Evolutionary conservation across 2,797 vertebrate genomes (phyloP).

Genomic region (Enteromius trimaculatus): DNA sequence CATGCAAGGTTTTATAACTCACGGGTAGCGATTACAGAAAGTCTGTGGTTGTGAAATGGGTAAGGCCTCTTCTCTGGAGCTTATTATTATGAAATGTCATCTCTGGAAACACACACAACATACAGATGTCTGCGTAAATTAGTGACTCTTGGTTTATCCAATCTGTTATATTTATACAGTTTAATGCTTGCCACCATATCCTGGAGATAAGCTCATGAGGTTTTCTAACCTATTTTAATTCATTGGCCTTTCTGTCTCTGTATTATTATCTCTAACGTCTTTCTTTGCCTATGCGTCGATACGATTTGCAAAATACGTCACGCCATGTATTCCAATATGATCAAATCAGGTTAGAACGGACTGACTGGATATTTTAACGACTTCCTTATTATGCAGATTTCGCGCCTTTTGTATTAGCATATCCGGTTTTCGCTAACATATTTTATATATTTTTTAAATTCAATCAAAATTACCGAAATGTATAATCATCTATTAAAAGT

Average conservation of each 20-base stretch:
- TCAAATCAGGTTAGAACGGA: not conserved
- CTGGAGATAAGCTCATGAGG: not conserved
- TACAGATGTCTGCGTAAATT: too few relatives aligned
- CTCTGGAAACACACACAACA: not conserved
- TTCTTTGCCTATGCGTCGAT: not conserved
- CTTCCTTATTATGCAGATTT: not conserved
- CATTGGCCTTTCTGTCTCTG: not conserved
- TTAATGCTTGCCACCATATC: not conserved
- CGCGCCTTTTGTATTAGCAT: not conserved
- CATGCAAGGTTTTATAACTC: slow-evolving; percentile 1
- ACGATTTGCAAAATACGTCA: not conserved
- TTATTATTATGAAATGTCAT: not conserved
- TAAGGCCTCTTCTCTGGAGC: not conserved
- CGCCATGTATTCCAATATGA: not conserved
- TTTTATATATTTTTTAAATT: not conserved
- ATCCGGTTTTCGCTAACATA: not conserved
- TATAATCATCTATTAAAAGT: not conserved
- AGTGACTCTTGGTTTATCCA: not conserved
- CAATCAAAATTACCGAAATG: not conserved
- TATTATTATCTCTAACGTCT: not conserved
- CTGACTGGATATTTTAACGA: not conserved
- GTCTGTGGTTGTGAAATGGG: not conserved
- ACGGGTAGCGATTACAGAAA: not conserved
- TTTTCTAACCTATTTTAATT: not conserved
- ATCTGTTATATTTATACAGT: not conserved